Evolutionary conservation across 2,113 vertebrate genomes (phyloP).

Genomic region (Indicator indicator): DNA sequence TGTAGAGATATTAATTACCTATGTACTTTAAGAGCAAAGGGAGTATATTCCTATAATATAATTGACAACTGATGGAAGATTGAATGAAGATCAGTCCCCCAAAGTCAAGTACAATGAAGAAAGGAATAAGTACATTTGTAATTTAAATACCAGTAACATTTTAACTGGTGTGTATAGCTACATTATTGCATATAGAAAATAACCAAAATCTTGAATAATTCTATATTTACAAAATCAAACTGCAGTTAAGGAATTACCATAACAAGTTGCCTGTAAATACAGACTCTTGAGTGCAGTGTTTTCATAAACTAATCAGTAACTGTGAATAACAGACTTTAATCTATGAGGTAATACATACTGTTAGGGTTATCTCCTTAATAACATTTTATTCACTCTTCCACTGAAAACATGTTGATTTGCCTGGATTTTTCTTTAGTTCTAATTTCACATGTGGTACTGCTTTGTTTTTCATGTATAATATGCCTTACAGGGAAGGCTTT

Average conservation of each 20-base stretch:
- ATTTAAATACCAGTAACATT: background rate
- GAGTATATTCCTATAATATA: background rate
- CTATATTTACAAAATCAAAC: background rate
- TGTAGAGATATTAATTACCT: background rate
- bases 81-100: background rate
- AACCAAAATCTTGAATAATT: background rate
- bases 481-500: conserved; percentile 82
- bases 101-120: background rate
- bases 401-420: background rate
- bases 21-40: background rate
- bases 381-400: background rate
- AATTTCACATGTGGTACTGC: background rate
- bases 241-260: background rate
- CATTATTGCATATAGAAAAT: background rate
- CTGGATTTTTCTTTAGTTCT: background rate
- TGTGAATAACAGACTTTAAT: background rate
- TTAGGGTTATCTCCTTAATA: background rate
- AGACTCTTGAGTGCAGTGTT: background rate
- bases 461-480: background rate
- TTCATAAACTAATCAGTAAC: background rate
- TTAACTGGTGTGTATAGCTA: background rate
- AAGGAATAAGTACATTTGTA: background rate
- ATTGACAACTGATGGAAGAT: background rate
- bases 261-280: background rate
- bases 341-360: background rate